Percentiles rank a stretch among this genome's conserved stretches.
Conservation (phyloP, 2,797 vertebrate species). For the Phalloptychus januarius region DNA sequence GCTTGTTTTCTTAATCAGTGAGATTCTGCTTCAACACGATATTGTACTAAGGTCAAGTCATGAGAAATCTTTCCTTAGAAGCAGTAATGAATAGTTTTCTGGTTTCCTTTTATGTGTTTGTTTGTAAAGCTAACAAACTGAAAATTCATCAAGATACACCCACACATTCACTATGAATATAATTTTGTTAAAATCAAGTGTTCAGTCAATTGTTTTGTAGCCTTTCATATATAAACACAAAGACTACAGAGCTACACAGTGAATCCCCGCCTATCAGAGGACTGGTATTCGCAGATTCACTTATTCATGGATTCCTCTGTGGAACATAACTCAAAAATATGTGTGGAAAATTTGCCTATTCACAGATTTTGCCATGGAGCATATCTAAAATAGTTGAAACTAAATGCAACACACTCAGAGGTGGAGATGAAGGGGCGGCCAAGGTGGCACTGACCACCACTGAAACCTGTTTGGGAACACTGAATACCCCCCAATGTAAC, state of each 20-base stretch:
- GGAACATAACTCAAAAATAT: not conserved
- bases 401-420: not conserved
- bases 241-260: not conserved
- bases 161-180: not conserved
- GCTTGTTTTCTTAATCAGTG: constrained; percentile 23
- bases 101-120: constrained; percentile 14
- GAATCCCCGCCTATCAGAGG: not conserved
- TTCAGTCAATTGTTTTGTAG: not conserved
- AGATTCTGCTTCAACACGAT: constrained; percentile 10
- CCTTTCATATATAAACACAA: not conserved
- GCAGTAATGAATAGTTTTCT: constrained; percentile 2
- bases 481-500: not conserved
- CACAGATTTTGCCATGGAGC: not conserved
- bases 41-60: constrained; percentile 17
- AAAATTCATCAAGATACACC: constrained; percentile 15
- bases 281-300: not conserved
- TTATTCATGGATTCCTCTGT: not conserved
- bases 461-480: not conserved
- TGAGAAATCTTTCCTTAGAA: constrained; percentile 3
- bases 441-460: not conserved
- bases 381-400: not conserved
- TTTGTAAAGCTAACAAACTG: constrained; percentile 11
- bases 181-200: not conserved
- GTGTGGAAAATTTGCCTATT: not conserved
- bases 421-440: no score